A percentile compares a stretch with the other conserved stretches of the same genome.
phyloP scores from a whole-genome alignment of 2,888 invertebrate genomes.

The Ganaspis brasiliensis region DNA sequence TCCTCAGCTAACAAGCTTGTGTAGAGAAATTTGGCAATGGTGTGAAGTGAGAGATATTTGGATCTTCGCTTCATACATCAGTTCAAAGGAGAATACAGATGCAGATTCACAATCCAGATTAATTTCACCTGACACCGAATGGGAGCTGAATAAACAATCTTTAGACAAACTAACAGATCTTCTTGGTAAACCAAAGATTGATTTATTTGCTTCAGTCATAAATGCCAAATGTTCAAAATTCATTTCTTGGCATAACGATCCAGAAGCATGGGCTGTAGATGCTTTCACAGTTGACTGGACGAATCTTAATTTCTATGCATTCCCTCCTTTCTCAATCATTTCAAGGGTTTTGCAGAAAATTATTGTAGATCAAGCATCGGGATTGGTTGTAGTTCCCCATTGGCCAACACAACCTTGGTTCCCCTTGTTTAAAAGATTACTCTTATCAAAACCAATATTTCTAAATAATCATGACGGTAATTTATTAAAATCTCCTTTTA shows the following conservation, averaged over 20 bases:
- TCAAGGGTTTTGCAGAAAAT: slow-evolving; percentile 50
- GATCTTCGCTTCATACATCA: slow-evolving; percentile 51
- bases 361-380: slow-evolving; percentile 18
- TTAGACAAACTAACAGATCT: slow-evolving; percentile 50
- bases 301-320: slow-evolving; percentile 42
- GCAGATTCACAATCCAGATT: slow-evolving; percentile 50
- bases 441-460: background rate
- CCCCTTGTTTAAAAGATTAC: slow-evolving; percentile 29
- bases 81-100: slow-evolving; percentile 45
- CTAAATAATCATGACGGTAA: background rate
- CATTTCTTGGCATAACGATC: background rate
- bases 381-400: slow-evolving; percentile 50
- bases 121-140: slow-evolving; percentile 47
- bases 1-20: slow-evolving; percentile 18
- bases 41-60: slow-evolving; percentile 40
- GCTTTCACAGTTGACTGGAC: slow-evolving; percentile 45
- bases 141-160: slow-evolving; percentile 43
- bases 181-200: slow-evolving; percentile 50
- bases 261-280: background rate
- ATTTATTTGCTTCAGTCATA: background rate
- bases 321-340: slow-evolving; percentile 50
- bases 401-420: slow-evolving; percentile 48
- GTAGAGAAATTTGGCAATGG: slow-evolving; percentile 51
- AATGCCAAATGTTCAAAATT: background rate
- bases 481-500: slow-evolving; percentile 19